phyloP scores from a whole-genome alignment of 2,113 vertebrate genomes.

The Oreochromis spilurus region DNA sequence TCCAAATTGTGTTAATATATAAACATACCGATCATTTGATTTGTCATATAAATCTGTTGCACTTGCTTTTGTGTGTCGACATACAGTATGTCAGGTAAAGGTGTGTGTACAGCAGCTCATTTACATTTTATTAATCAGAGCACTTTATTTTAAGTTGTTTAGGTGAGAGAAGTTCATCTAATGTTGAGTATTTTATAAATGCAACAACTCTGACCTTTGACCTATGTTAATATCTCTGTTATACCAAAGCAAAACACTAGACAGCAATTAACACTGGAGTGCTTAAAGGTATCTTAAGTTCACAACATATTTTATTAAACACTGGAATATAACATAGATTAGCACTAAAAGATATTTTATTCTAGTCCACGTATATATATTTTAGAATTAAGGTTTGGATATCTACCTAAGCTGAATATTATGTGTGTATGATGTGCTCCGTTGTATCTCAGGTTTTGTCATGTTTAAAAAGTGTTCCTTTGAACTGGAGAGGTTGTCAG shows the following conservation, averaged over 20 bases:
- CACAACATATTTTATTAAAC: background rate
- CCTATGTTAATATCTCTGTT: background rate
- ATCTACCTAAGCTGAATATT: background rate
- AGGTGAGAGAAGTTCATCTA: background rate
- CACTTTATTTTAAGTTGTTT: background rate
- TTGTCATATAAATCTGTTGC: background rate
- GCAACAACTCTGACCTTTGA: background rate
- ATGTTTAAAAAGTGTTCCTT: background rate
- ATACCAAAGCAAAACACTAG: background rate
- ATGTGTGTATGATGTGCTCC: fast-evolving
- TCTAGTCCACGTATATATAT: background rate
- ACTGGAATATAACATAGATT: background rate
- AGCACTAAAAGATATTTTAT: background rate
- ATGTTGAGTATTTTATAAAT: background rate
- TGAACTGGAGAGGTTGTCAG: background rate
- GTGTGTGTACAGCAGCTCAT: fast-evolving
- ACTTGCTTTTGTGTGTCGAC: background rate
- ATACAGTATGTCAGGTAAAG: background rate
- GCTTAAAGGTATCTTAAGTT: background rate
- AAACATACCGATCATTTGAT: background rate
- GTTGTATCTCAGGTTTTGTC: background rate
- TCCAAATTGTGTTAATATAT: background rate
- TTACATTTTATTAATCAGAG: background rate
- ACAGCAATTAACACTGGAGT: background rate
- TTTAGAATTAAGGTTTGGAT: background rate